A percentile compares a stretch with the other conserved stretches of the same genome.
Conservation (phyloP, 2,113 vertebrate genomes). For the Sylvilagus bachmani region DNA sequence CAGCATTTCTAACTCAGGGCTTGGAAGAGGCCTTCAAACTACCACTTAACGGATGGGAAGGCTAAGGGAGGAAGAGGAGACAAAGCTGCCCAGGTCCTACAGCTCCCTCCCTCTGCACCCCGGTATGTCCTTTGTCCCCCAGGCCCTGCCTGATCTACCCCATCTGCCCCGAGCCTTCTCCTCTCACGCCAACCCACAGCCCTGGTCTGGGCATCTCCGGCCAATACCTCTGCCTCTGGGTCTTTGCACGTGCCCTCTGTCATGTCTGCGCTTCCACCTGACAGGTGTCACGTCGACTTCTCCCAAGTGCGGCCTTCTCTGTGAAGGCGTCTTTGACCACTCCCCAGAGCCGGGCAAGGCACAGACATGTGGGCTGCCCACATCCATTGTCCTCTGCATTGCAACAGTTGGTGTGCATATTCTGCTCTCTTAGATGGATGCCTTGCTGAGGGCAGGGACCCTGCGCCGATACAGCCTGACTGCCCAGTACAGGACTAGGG, state of each 20-base stretch:
- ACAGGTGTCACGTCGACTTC: not conserved
- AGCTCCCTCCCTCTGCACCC: not conserved
- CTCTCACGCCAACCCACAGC: not conserved
- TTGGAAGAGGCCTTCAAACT: not conserved
- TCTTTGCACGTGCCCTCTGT: not conserved
- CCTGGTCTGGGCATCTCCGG: not conserved
- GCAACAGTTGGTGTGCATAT: accelerated
- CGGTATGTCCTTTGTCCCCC: not conserved
- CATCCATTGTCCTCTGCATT: not conserved
- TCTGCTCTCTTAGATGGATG: not conserved
- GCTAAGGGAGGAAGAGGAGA: not conserved
- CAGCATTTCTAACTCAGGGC: not conserved
- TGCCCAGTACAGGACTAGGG: not conserved
- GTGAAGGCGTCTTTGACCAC: not conserved
- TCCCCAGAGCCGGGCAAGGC: not conserved
- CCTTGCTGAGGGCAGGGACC: not conserved
- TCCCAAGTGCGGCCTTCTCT: not conserved
- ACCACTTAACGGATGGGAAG: not conserved
- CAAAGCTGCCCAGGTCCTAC: not conserved
- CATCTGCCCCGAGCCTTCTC: not conserved
- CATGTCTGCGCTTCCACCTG: not conserved
- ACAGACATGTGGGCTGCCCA: not conserved
- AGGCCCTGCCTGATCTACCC: no score
- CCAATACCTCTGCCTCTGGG: not conserved
- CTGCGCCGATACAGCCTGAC: not conserved